Conservation (phyloP, 2,888 invertebrate genomes). For the Acrobasis consociella region DNA sequence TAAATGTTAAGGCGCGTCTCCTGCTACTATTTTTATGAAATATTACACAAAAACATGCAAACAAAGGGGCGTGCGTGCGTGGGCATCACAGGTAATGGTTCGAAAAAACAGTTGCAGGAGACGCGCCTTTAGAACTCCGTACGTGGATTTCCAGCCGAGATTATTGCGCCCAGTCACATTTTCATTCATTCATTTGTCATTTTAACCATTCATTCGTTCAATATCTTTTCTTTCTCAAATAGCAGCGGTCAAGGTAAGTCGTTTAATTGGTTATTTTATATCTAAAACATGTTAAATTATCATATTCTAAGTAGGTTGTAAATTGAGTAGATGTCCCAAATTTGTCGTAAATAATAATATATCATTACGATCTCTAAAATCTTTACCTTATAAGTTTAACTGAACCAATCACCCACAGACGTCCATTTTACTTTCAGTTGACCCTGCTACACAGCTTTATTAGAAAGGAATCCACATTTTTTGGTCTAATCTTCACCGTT, state of each 20-base stretch:
- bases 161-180: too few relatives aligned
- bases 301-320: not conserved
- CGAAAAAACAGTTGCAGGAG: too few relatives aligned
- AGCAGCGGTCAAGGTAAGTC: constrained; percentile 78
- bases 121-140: too few relatives aligned
- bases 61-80: too few relatives aligned
- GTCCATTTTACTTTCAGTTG: constrained; percentile 59
- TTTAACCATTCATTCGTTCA: constrained; percentile 16
- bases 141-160: too few relatives aligned
- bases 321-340: not conserved
- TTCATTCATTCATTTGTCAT: not conserved
- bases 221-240: constrained; percentile 47
- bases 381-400: too few relatives aligned
- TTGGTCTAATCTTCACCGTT: constrained; percentile 53
- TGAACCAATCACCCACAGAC: constrained; percentile 12
- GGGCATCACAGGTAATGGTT: too few relatives aligned
- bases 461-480: constrained; percentile 47
- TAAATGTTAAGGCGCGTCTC: too few relatives aligned
- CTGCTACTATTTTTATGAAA: too few relatives aligned
- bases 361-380: too few relatives aligned
- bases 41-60: too few relatives aligned
- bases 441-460: constrained; percentile 62
- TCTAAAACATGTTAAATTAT: not conserved
- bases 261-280: constrained; percentile 37
- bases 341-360: too few relatives aligned